Conservation (phyloP, 2,113 vertebrate species). For the Ophthalmolycus amberensis region DNA sequence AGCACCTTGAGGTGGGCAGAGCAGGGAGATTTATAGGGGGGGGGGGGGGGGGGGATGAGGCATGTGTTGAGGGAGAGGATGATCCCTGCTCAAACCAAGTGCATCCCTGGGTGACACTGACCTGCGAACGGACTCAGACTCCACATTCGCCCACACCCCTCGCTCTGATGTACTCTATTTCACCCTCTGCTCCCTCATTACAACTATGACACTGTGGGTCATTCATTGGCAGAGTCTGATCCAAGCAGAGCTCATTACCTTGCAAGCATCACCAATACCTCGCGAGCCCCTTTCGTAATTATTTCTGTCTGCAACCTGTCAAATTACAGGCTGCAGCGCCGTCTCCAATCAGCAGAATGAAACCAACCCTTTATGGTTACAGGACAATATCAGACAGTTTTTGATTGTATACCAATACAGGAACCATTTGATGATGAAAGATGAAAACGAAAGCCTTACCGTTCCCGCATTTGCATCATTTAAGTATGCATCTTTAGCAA, state of each 20-base stretch:
- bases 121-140: neutral
- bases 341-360: constrained; percentile 37
- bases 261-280: constrained; percentile 4
- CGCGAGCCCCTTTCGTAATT: constrained; percentile 29
- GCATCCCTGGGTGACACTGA: constrained; percentile 42
- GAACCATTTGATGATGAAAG: neutral
- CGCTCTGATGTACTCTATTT: neutral
- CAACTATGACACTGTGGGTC: constrained; percentile 19
- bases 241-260: constrained; percentile 46
- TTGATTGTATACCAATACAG: neutral
- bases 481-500: neutral
- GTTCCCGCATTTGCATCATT: neutral
- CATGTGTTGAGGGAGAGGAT: constrained; percentile 21
- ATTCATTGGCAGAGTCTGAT: constrained; percentile 29
- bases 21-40: constrained; percentile 50
- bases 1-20: constrained; percentile 46
- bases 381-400: neutral
- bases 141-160: neutral
- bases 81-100: constrained; percentile 43
- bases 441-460: neutral
- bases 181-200: constrained; percentile 7
- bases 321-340: constrained; percentile 52
- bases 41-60: constrained; percentile 35
- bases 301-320: constrained; percentile 32
- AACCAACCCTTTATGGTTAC: neutral